Percentiles rank a stretch among this genome's conserved stretches.
These are phyloP conservation scores for Prosopocoilus inquinatus DNA, from an alignment of 2,888 invertebrate genomes.

Conservation along the genomic window DNA sequence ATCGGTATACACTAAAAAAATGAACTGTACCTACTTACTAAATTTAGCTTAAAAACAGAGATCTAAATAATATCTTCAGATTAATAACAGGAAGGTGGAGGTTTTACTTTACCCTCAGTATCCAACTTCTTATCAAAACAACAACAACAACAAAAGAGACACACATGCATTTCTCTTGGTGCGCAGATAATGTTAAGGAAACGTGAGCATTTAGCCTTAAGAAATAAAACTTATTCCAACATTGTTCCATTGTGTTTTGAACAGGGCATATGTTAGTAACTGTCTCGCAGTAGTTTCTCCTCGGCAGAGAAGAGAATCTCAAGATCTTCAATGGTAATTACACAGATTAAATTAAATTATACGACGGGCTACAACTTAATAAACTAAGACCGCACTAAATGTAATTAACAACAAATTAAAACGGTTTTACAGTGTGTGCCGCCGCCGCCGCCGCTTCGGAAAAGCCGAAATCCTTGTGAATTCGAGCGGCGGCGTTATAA, in stretches of 20 bases:
- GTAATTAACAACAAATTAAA: neutral
- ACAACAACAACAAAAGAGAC: neutral
- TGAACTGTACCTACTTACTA: too few species aligned
- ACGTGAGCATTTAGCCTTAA: neutral
- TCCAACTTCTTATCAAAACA: neutral
- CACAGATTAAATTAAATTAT: conserved; percentile 11
- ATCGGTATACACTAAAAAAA: too few species aligned
- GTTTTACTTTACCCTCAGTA: too few species aligned
- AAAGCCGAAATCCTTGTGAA: conserved; percentile 16
- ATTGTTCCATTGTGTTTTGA: neutral
- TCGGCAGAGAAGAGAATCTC: neutral
- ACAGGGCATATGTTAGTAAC: neutral
- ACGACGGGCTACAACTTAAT: neutral
- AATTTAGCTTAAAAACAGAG: too few species aligned
- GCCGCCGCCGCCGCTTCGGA: neutral
- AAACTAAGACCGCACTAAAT: neutral
- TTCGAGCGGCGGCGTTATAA: conserved; percentile 7
- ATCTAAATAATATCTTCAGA: too few species aligned
- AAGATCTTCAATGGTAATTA: conserved; percentile 16
- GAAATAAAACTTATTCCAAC: neutral
- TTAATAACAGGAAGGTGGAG: too few species aligned
- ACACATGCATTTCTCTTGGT: neutral
- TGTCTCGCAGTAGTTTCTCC: neutral
- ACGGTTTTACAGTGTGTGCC: neutral
- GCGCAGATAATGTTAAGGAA: too few species aligned